phyloP scores from a whole-genome alignment of 2,888 invertebrate species.

The Leptura quadrifasciata region DNA sequence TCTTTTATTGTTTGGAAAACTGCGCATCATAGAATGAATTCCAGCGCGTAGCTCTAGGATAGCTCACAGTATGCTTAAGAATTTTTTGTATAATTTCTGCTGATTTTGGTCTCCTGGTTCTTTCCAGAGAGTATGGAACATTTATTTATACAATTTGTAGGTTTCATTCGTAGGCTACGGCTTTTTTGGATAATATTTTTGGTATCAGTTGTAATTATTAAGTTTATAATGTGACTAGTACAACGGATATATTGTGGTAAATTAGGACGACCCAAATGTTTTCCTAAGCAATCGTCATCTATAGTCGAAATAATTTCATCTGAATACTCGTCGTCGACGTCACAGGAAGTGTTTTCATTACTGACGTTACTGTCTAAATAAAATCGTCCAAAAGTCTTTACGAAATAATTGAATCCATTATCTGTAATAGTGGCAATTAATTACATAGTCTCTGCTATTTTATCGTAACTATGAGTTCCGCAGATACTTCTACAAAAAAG shows the following conservation, averaged over 20 bases:
- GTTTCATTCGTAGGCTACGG: not conserved
- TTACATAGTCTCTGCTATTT: too few relatives aligned
- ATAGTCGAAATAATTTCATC: too few relatives aligned
- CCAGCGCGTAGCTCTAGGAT: too few relatives aligned
- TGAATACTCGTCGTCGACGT: too few relatives aligned
- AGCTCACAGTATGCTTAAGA: not conserved
- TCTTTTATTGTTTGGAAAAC: too few relatives aligned
- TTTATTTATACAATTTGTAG: not conserved
- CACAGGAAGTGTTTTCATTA: not conserved
- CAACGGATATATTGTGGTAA: not conserved
- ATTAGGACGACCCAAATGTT: not conserved
- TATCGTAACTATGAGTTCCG: too few relatives aligned
- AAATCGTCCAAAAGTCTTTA: too few relatives aligned
- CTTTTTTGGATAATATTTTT: constrained; percentile 2
- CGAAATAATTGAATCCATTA: too few relatives aligned
- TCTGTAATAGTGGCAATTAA: too few relatives aligned
- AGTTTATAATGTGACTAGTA: constrained; percentile 7
- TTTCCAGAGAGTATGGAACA: not conserved
- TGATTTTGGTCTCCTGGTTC: not conserved
- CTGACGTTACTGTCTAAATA: not conserved
- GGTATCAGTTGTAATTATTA: not conserved
- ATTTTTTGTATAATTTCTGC: constrained; percentile 1
- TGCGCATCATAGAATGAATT: too few relatives aligned
- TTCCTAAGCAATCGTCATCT: too few relatives aligned
- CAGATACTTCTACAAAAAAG: too few relatives aligned